Evolutionary conservation across 2,888 invertebrate species (phyloP).

Genomic region (Drosophila setosimentum): DNA sequence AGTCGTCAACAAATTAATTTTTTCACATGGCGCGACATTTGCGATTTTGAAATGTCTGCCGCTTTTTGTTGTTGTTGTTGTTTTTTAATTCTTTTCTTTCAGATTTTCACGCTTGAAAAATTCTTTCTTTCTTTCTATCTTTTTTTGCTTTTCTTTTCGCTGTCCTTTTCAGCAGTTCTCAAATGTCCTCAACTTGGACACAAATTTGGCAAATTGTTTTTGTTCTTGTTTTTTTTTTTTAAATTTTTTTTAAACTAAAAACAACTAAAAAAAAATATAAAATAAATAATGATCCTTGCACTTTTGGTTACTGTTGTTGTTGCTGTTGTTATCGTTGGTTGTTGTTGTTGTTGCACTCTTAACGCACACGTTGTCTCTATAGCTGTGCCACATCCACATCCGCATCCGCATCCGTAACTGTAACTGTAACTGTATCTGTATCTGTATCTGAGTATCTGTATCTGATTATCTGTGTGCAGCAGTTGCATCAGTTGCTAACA

Average conservation of each 20-base stretch:
- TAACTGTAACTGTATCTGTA: slow-evolving; percentile 22
- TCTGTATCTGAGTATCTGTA: slow-evolving; percentile 25
- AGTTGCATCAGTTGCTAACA: slow-evolving; percentile 23
- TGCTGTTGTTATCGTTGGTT: neutral
- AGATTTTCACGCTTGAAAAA: neutral
- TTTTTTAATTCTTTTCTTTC: neutral
- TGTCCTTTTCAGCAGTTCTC: slow-evolving; percentile 33
- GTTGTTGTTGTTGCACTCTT: slow-evolving; percentile 2
- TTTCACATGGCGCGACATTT: slow-evolving; percentile 57
- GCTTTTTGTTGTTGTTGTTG: slow-evolving; percentile 2
- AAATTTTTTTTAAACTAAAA: neutral
- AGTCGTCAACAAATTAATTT: slow-evolving; percentile 24
- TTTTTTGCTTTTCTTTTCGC: slow-evolving; percentile 5
- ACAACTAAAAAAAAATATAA: slow-evolving; percentile 24
- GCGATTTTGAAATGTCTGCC: slow-evolving; percentile 14
- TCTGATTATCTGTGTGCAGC: slow-evolving; percentile 25
- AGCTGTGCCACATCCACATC: slow-evolving; percentile 13
- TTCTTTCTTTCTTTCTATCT: neutral
- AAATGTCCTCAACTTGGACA: slow-evolving; percentile 11
- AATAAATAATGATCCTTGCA: slow-evolving; percentile 39
- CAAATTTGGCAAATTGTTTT: neutral
- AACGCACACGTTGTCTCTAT: neutral
- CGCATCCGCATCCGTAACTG: slow-evolving; percentile 15
- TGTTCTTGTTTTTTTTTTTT: slow-evolving; percentile 5
- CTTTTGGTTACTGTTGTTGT: slow-evolving; percentile 27